Evolutionary conservation across 2,113 vertebrate genomes (phyloP).

Genomic region (Urocynchramus pylzowi): DNA sequence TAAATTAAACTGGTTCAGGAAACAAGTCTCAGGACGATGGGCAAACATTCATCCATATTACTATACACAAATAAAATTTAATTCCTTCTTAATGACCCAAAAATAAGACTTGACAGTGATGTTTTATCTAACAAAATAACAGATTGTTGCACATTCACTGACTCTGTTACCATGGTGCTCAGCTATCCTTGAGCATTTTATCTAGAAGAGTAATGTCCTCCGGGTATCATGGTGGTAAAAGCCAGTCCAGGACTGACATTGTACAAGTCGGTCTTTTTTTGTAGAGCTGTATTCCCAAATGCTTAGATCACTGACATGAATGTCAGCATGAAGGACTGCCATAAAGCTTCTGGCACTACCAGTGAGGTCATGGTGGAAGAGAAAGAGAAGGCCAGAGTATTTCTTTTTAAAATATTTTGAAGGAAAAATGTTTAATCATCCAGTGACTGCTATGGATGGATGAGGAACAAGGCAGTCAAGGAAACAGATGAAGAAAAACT

Average conservation of each 20-base stretch:
- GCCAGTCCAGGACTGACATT: neutral
- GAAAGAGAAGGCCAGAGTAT: neutral
- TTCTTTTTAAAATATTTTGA: neutral
- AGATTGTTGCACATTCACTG: neutral
- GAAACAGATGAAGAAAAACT: neutral
- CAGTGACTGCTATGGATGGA: neutral
- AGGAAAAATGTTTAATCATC: neutral
- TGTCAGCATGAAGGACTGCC: neutral
- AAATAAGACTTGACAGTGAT: neutral
- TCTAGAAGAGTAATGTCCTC: neutral
- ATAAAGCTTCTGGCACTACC: neutral
- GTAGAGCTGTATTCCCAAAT: neutral
- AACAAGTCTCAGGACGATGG: neutral
- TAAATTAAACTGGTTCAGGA: neutral
- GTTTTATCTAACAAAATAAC: conserved; percentile 34
- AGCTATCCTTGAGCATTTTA: neutral
- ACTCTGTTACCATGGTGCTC: conserved; percentile 28
- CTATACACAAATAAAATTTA: neutral
- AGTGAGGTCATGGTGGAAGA: neutral
- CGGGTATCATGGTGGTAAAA: neutral
- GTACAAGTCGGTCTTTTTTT: neutral
- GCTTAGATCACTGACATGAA: neutral
- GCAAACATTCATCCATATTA: neutral
- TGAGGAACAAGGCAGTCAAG: neutral
- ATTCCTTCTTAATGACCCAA: neutral